Evolutionary conservation across 2,888 invertebrate genomes (phyloP), one percentile per base, ranked within the genome.

Genomic region (Ophion ventricosus): DNA sequence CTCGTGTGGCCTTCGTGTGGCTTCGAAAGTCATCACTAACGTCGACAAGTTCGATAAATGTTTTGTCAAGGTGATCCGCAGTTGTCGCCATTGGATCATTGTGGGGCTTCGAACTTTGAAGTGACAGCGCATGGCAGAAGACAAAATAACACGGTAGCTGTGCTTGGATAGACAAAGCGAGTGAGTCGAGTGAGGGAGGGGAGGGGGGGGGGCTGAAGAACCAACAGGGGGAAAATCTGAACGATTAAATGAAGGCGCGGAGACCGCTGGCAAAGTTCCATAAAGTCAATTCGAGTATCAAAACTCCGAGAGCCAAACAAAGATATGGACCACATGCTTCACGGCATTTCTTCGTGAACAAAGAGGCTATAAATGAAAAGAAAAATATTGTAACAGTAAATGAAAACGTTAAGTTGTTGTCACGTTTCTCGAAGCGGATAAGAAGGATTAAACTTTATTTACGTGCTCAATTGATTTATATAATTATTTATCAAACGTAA

Each of bases 191-290:
- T 35, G 26, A 29, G 54, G 5, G 7, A 49, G 26, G 4, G 23
- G 26, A 7, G n/a, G 25, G 20, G 14, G 29, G 4, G 29, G 29
- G 49, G 14, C 49, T 49, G 3, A 3, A 17, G 14, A 49, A 49
- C 14, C 17, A 17, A 17, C 49, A 75, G 29, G n/a, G 40, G 74
- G 2, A 8, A 43, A 54, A 64, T 64, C 49, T 43, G 26, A 43
- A 72, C 57, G 61, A 54, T 56, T 77, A 43, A 17, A 40, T 54
- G 26, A 59, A 49, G 40, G 35, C 43, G 54, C 40, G 70, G 17
- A n/a, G 20, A 67, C 40, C 29, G n/a, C 29, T 83, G 83, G 83
- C 83, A 83, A 80, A 67, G 67, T 80, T 83, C 83, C 83, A 83
- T 77, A 77, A 77, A 77, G 66, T 49, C 64, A n/a, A 59, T 77